A percentile compares a stretch with the other conserved stretches of the same genome.
These are phyloP conservation scores for Cheirogaleus major DNA, from an alignment of 2,797 vertebrate genomes.

Conservation along the genomic window DNA sequence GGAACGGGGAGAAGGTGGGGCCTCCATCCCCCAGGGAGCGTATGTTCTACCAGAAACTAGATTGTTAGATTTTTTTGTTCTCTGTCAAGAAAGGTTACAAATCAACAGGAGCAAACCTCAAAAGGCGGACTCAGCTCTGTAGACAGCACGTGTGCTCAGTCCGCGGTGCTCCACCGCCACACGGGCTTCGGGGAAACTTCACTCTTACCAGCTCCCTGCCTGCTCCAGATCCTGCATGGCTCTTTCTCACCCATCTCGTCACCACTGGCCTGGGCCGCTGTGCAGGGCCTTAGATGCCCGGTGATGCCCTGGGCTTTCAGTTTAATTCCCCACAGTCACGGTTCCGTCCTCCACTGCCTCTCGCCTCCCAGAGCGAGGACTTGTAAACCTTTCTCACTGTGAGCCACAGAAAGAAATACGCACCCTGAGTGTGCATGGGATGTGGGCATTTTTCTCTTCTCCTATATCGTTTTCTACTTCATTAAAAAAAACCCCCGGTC, in stretches of 20 bases:
- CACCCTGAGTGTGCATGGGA: background rate
- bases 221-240: background rate
- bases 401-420: background rate
- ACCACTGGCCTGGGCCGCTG: background rate
- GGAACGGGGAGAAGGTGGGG: background rate
- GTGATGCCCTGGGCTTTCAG: background rate
- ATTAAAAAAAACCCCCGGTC: background rate
- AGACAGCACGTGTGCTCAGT: background rate
- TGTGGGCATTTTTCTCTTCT: background rate
- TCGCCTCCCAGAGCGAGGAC: background rate
- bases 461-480: background rate
- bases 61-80: conserved; percentile 35
- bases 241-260: background rate
- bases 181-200: background rate
- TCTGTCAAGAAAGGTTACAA: conserved; percentile 24
- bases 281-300: background rate
- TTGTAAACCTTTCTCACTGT: background rate
- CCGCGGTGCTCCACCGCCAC: accelerated
- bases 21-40: background rate
- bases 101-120: conserved; percentile 36
- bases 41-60: conserved; percentile 25
- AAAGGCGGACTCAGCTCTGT: background rate
- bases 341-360: background rate
- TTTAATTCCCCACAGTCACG: background rate
- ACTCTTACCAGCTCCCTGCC: background rate